Conservation (phyloP, 2,888 invertebrate genomes). For the Nectonema munidae region DNA sequence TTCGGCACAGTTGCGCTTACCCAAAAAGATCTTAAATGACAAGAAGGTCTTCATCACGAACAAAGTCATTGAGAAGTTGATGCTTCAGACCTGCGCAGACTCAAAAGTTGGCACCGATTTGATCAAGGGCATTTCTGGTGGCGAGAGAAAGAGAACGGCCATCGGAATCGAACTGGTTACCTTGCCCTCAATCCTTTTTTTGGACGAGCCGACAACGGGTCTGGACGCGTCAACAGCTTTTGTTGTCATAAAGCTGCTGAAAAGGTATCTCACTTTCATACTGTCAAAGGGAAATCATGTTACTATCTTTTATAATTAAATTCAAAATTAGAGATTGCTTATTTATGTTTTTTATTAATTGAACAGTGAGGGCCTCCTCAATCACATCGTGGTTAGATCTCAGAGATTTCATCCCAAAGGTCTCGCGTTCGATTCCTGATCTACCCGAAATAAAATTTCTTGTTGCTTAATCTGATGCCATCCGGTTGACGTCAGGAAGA, state of each 20-base stretch:
- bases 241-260: slow-evolving; percentile 43
- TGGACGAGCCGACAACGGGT: slow-evolving; percentile 85
- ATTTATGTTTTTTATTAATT: too few species aligned
- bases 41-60: not conserved
- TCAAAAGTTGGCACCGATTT: slow-evolving; percentile 28
- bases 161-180: slow-evolving; percentile 85
- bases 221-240: slow-evolving; percentile 84
- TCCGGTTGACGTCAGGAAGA: too few species aligned
- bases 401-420: too few species aligned
- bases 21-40: not conserved
- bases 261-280: slow-evolving; percentile 15
- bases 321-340: too few species aligned
- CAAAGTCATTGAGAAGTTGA: not conserved
- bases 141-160: slow-evolving; percentile 64
- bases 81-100: not conserved
- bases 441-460: too few species aligned
- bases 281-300: too few species aligned
- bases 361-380: too few species aligned
- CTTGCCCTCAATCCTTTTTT: slow-evolving; percentile 69
- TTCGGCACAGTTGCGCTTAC: not conserved
- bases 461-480: too few species aligned
- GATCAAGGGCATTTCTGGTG: slow-evolving; percentile 66
- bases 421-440: too few species aligned
- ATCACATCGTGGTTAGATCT: too few species aligned
- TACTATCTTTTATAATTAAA: too few species aligned